Conservation (phyloP, 2,888 invertebrate genomes). For the Amaurobius ferox region DNA sequence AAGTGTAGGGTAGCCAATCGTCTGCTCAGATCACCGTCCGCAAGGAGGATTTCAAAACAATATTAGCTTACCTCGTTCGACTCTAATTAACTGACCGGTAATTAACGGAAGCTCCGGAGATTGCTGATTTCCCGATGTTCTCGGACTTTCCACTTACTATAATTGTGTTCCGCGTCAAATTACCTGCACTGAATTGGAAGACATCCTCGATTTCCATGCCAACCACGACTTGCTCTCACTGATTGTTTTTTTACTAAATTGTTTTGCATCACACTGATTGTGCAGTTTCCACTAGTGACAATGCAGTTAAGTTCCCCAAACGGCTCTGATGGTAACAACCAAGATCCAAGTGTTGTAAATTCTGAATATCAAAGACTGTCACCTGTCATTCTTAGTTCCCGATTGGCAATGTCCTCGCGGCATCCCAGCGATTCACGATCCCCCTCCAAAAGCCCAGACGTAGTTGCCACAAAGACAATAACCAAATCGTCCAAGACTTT, state of each 20-base stretch:
- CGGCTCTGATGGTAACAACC: conserved; percentile 14
- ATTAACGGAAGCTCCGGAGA: conserved; percentile 14
- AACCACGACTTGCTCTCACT: too few relatives aligned
- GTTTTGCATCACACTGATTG: too few relatives aligned
- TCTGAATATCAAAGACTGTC: conserved; percentile 12
- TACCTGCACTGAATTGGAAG: too few relatives aligned
- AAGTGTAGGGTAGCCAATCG: background rate
- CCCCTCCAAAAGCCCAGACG: conserved; percentile 61
- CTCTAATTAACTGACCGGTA: conserved; percentile 18
- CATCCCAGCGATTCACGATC: conserved; percentile 37
- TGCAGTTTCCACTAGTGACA: too few relatives aligned
- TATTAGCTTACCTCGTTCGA: too few relatives aligned
- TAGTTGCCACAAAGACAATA: conserved; percentile 9
- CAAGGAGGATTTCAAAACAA: too few relatives aligned
- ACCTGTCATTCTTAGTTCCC: background rate
- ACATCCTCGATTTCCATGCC: too few relatives aligned
- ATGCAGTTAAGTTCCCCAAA: conserved; percentile 54
- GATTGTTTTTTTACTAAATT: too few relatives aligned
- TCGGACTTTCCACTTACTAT: background rate
- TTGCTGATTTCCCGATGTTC: conserved; percentile 3
- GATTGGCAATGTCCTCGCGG: conserved; percentile 17
- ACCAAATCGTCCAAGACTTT: conserved; percentile 35
- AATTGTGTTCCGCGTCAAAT: too few relatives aligned
- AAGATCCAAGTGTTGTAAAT: background rate
- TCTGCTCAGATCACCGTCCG: too few relatives aligned